Conservation (phyloP, 1,140 invertebrate genomes). For the Leptopilina boulardi region DNA sequence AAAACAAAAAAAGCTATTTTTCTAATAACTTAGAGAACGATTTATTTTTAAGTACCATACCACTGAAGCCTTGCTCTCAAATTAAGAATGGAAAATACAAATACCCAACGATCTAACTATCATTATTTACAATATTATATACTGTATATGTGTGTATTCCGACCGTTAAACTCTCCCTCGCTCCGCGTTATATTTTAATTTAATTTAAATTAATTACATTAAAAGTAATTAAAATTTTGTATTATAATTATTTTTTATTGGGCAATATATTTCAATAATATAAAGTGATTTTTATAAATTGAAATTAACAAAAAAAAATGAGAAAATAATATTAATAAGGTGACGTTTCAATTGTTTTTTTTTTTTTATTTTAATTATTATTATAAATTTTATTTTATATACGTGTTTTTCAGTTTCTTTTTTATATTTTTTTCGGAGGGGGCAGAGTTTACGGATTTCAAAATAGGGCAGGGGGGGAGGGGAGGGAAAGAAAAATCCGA, state of each 20-base stretch:
- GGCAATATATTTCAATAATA: no score
- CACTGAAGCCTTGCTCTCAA: constrained; percentile 76
- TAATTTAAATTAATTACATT: no score
- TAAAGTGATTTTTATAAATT: not conserved
- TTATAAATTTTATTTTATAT: constrained; percentile 36
- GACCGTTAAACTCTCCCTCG: constrained; percentile 5
- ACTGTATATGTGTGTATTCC: not conserved
- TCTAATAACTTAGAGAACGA: constrained; percentile 74
- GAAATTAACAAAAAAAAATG: not conserved
- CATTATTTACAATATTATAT: not conserved
- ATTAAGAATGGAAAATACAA: constrained; percentile 26
- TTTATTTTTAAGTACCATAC: constrained; percentile 73
- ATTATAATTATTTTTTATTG: not conserved
- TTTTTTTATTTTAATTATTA: not conserved
- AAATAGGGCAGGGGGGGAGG: not conserved
- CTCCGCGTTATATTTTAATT: not conserved
- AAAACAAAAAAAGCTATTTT: constrained; percentile 70
- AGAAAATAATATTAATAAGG: no score
- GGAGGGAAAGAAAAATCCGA: constrained; percentile 38
- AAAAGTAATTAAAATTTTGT: not conserved
- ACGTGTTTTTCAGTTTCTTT: not conserved
- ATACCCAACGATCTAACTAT: constrained; percentile 41
- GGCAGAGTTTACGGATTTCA: not conserved
- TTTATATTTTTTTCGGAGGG: not conserved
- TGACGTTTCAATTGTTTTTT: no score